Percentiles rank a stretch among this genome's conserved stretches.
Conservation (phyloP, 1,140 invertebrate genomes). For the Bathynomus jamesi region DNA sequence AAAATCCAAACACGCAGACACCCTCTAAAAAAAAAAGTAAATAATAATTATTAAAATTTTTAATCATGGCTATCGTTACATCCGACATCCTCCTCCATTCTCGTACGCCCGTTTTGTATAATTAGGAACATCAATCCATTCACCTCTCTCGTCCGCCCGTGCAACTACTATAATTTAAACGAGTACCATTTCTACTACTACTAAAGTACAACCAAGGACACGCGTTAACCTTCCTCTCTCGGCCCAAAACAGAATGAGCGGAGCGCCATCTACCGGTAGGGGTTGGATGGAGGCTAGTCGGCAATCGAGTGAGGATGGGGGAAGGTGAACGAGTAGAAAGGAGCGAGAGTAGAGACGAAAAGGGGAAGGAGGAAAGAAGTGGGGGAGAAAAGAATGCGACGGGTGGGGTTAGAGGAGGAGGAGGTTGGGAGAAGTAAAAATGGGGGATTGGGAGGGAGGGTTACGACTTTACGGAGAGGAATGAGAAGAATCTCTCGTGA, state of each 20-base stretch:
- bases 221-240: neutral
- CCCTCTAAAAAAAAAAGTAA: too few species aligned
- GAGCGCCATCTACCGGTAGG: too few species aligned
- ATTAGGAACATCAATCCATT: too few species aligned
- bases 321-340: neutral
- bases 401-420: neutral
- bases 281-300: neutral
- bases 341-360: neutral
- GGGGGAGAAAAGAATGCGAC: neutral
- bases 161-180: too few species aligned
- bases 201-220: neutral
- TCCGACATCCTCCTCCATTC: too few species aligned
- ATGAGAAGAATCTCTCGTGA: neutral
- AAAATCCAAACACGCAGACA: too few species aligned
- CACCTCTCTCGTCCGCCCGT: too few species aligned
- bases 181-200: too few species aligned
- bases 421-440: neutral
- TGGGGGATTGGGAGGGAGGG: neutral
- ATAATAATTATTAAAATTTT: too few species aligned
- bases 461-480: neutral
- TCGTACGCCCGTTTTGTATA: too few species aligned
- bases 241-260: neutral
- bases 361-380: neutral
- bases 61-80: too few species aligned
- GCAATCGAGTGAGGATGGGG: neutral